Conservation (phyloP, 2,888 invertebrate species). For the Tridacna gigas region DNA sequence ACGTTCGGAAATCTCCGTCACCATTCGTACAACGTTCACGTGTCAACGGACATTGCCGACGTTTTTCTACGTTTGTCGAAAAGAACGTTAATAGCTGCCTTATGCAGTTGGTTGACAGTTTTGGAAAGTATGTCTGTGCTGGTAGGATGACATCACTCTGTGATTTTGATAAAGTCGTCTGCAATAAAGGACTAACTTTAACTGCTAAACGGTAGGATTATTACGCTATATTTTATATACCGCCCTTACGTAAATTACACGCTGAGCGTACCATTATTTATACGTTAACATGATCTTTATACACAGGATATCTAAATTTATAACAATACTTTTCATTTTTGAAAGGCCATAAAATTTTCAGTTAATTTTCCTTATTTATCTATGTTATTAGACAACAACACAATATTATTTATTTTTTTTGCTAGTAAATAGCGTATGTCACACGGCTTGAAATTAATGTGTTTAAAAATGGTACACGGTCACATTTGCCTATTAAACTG, state of each 20-base stretch:
- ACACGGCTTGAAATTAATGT: too few relatives aligned
- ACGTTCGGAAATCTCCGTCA: constrained; percentile 19
- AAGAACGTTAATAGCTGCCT: neutral
- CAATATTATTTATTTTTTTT: too few relatives aligned
- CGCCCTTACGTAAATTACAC: neutral
- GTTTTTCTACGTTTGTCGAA: neutral
- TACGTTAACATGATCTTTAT: too few relatives aligned
- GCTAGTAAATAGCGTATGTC: too few relatives aligned
- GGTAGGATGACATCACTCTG: constrained; percentile 20
- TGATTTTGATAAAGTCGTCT: constrained; percentile 16
- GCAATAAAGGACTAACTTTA: constrained; percentile 10
- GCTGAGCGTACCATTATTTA: neutral
- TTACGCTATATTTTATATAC: neutral
- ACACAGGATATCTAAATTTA: too few relatives aligned
- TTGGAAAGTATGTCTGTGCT: constrained; percentile 16
- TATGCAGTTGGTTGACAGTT: constrained; percentile 2
- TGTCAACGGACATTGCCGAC: neutral
- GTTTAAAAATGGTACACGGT: too few relatives aligned
- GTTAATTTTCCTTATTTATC: too few relatives aligned
- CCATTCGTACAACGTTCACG: neutral
- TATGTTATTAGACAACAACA: too few relatives aligned
- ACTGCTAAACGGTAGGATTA: constrained; percentile 5
- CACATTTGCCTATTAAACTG: too few relatives aligned
- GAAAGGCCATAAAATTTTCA: too few relatives aligned
- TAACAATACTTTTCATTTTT: too few relatives aligned